Conservation (phyloP, 1,140 invertebrate genomes). For the Battus philenor region DNA sequence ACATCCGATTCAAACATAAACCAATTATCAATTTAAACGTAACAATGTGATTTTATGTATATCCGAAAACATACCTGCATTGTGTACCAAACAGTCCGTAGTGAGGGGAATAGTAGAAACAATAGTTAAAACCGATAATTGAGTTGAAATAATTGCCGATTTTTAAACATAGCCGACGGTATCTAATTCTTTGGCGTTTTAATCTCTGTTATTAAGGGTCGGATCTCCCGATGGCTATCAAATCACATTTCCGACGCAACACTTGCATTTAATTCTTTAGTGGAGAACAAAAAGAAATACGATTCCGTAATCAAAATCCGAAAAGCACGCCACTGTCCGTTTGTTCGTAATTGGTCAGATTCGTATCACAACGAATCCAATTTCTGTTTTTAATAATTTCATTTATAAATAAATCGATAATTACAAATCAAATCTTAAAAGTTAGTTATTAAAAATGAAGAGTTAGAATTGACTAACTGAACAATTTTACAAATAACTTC, state of each 20-base stretch:
- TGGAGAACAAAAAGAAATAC: conserved; percentile 55
- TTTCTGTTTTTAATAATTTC: too few species aligned
- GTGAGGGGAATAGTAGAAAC: conserved; percentile 45
- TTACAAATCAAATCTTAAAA: too few species aligned
- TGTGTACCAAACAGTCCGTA: too few species aligned
- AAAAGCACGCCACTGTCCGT: conserved; percentile 38
- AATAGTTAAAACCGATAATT: conserved; percentile 62
- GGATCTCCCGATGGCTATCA: conserved; percentile 41
- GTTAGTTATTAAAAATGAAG: too few species aligned
- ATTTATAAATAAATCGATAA: too few species aligned
- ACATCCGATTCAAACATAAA: too few species aligned
- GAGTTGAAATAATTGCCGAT: conserved; percentile 60
- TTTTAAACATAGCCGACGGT: conserved; percentile 43
- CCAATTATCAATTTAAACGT: too few species aligned
- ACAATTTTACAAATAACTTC: too few species aligned
- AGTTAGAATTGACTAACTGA: too few species aligned
- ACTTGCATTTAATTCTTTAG: conserved; percentile 62
- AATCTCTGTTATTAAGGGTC: conserved; percentile 52
- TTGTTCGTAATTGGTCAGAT: conserved; percentile 30
- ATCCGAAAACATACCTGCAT: too few species aligned
- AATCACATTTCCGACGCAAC: conserved; percentile 41
- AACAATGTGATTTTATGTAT: too few species aligned
- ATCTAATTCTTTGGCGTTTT: conserved; percentile 45
- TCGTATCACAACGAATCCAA: conserved; percentile 17
- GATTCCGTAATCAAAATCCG: conserved; percentile 52